Percentiles rank a stretch among this genome's conserved stretches.
These are phyloP conservation scores for Melieria crassipennis DNA, from an alignment of 2,888 invertebrate genomes.

Conservation along the genomic window DNA sequence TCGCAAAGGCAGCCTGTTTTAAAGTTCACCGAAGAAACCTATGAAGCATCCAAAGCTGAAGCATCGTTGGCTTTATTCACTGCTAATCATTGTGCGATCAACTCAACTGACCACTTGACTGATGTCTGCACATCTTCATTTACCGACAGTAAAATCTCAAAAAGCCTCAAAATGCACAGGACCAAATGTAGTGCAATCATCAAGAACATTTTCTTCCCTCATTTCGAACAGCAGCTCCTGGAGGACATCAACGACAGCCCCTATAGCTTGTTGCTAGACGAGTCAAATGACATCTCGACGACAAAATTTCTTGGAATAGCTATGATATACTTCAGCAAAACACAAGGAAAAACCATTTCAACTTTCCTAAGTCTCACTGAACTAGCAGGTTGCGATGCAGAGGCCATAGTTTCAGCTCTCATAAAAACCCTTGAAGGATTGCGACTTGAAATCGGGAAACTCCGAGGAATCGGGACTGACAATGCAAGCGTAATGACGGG, in stretches of 20 bases:
- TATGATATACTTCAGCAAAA: constrained; percentile 36
- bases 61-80: too few species aligned
- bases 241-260: constrained; percentile 31
- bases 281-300: constrained; percentile 32
- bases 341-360: constrained; percentile 29
- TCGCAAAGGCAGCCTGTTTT: too few species aligned
- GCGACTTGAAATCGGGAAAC: constrained; percentile 30
- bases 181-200: constrained; percentile 39
- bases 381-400: constrained; percentile 33
- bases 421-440: constrained; percentile 21
- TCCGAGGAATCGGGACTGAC: constrained; percentile 37
- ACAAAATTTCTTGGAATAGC: constrained; percentile 18
- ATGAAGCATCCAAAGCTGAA: too few species aligned
- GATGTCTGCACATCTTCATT: too few species aligned
- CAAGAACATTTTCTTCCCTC: constrained; percentile 33
- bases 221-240: constrained; percentile 30
- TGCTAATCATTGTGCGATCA: too few species aligned
- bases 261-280: constrained; percentile 37
- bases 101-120: too few species aligned
- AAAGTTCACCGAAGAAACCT: too few species aligned
- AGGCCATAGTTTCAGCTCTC: constrained; percentile 24
- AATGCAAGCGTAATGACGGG: constrained; percentile 38
- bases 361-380: constrained; percentile 32
- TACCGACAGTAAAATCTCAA: too few species aligned
- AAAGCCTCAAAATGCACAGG: constrained; percentile 12